phyloP scores from a whole-genome alignment of 2,113 vertebrate genomes.

The Coturnix japonica region DNA sequence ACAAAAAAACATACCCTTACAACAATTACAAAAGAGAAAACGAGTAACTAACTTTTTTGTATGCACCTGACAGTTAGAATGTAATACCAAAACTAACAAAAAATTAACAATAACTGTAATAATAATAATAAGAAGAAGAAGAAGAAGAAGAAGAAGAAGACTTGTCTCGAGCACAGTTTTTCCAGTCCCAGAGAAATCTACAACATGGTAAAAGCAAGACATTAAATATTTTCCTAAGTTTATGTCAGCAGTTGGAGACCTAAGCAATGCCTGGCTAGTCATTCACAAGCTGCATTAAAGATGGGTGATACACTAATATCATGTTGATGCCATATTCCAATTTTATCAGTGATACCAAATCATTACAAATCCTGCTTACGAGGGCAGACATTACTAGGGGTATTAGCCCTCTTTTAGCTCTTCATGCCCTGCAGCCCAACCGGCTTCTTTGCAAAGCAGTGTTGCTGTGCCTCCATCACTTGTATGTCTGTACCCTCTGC shows the following conservation, averaged over 20 bases:
- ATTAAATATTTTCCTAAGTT: background rate
- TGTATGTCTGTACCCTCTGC: fast-evolving
- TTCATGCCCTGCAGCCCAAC: background rate
- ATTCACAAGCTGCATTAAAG: background rate
- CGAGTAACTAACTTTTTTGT: background rate
- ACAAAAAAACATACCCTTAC: background rate
- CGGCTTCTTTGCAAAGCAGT: background rate
- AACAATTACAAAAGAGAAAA: background rate
- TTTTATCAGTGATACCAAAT: background rate
- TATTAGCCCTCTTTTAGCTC: background rate
- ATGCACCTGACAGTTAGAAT: background rate
- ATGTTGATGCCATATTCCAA: fast-evolving
- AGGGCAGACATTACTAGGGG: background rate
- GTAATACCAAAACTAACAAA: background rate
- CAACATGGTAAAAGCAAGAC: background rate
- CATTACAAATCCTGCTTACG: background rate
- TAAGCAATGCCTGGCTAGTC: background rate
- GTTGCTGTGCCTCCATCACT: background rate
- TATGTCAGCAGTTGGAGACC: background rate
- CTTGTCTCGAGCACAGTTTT: background rate
- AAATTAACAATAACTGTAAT: background rate
- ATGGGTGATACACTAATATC: background rate
- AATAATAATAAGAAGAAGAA: too few species aligned
- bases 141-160: too few species aligned
- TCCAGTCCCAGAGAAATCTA: background rate